Evolutionary conservation across 2,888 invertebrate genomes (phyloP).

Genomic region (Acheta domesticus): DNA sequence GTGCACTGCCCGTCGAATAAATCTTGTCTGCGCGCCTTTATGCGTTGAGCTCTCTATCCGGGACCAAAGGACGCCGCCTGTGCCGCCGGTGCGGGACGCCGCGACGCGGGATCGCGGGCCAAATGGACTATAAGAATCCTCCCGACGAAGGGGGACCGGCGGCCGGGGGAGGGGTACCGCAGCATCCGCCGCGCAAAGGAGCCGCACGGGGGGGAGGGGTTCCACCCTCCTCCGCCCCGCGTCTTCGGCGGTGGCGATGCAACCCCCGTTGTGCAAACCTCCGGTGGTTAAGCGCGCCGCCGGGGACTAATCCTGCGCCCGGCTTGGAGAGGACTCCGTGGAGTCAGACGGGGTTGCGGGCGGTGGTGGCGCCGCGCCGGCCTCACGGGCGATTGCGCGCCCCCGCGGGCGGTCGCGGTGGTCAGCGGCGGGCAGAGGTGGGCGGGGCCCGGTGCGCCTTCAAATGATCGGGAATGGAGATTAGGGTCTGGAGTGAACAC

Average conservation of each 20-base stretch:
- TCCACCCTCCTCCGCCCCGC: too few species aligned
- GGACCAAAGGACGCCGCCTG: neutral
- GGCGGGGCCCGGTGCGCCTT: too few species aligned
- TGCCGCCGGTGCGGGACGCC: neutral
- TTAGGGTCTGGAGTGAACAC: too few species aligned
- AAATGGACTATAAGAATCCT: neutral
- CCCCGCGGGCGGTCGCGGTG: too few species aligned
- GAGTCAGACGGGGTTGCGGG: too few species aligned
- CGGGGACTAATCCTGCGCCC: too few species aligned
- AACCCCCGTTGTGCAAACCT: neutral
- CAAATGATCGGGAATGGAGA: too few species aligned
- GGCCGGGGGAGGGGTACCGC: neutral
- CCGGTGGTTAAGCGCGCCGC: neutral
- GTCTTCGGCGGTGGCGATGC: neutral
- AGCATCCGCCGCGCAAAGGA: conserved; percentile 7
- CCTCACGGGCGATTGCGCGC: too few species aligned
- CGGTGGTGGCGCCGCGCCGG: too few species aligned
- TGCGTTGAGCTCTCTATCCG: conserved; percentile 10
- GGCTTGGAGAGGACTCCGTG: too few species aligned
- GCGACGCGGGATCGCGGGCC: neutral
- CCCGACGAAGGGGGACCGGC: neutral
- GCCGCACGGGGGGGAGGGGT: neutral
- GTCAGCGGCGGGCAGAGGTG: too few species aligned
- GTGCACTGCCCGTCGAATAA: conserved; percentile 3
- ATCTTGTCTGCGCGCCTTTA: conserved; percentile 5